A percentile compares a stretch with the other conserved stretches of the same genome.
phyloP scores from a whole-genome alignment of 2,113 vertebrate genomes.

The Orycteropus afer region DNA sequence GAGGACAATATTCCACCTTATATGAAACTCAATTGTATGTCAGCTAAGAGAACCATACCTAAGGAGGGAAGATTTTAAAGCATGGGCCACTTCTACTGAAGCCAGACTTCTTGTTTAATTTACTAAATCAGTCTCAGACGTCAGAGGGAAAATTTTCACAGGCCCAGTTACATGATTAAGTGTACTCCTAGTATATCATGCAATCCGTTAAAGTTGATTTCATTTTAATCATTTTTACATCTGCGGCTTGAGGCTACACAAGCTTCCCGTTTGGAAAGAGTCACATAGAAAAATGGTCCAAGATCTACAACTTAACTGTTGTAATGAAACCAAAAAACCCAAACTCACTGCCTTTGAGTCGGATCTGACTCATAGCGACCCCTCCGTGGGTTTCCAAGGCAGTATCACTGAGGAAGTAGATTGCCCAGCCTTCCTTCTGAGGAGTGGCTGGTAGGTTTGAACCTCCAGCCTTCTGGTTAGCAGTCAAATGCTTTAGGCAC shows the following conservation, averaged over 20 bases:
- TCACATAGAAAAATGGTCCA: conserved; percentile 4
- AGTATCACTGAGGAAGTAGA: no score
- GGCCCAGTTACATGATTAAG: neutral
- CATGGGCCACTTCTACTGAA: neutral
- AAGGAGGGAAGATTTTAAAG: neutral
- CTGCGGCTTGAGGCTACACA: conserved; percentile 45
- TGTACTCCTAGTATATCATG: neutral
- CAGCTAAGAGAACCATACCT: neutral
- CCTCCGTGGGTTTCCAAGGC: no score
- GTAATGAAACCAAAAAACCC: no score
- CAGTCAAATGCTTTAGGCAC: no score
- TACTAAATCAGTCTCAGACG: neutral
- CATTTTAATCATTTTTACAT: conserved; percentile 49
- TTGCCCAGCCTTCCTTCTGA: no score
- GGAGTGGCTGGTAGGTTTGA: no score
- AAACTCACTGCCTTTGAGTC: no score
- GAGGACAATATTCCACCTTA: neutral
- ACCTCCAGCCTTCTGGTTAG: no score
- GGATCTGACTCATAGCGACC: no score
- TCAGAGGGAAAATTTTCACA: neutral
- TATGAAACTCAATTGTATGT: neutral
- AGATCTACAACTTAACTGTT: neutral
- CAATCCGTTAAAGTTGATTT: conserved; percentile 46
- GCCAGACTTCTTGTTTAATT: neutral
- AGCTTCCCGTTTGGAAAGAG: conserved; percentile 32